A percentile compares a stretch with the other conserved stretches of the same genome.
These are phyloP conservation scores for Phalloptychus januarius DNA, from an alignment of 2,797 vertebrate genomes.

Conservation along the genomic window DNA sequence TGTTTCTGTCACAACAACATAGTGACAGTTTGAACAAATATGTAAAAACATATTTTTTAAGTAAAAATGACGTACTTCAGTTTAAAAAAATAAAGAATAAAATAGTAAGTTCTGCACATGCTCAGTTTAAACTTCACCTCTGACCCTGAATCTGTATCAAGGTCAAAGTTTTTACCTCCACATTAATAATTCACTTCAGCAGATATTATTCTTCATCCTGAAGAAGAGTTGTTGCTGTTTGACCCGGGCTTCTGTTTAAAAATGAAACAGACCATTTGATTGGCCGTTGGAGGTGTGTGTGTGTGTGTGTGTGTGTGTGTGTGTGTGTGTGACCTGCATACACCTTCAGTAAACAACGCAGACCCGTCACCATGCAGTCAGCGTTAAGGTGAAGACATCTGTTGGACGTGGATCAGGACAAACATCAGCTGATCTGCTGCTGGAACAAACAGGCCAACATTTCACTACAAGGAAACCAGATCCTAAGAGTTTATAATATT, in stretches of 20 bases:
- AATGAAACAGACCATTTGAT: background rate
- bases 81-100: too few species aligned
- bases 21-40: too few species aligned
- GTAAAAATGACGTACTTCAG: too few species aligned
- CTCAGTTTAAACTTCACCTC: background rate
- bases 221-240: background rate
- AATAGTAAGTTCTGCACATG: background rate
- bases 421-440: background rate
- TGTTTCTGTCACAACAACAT: too few species aligned
- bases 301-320: background rate
- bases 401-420: background rate
- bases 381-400: background rate
- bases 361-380: background rate
- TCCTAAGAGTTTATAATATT: background rate
- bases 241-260: background rate
- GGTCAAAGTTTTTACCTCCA: background rate
- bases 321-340: background rate
- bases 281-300: background rate
- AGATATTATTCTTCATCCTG: background rate
- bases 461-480: background rate
- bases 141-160: background rate
- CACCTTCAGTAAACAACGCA: background rate
- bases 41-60: too few species aligned
- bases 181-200: background rate
- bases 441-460: background rate